These are phyloP conservation scores for Dynastes hyllus DNA, from an alignment of 2,888 invertebrate genomes.

Conservation along the genomic window DNA sequence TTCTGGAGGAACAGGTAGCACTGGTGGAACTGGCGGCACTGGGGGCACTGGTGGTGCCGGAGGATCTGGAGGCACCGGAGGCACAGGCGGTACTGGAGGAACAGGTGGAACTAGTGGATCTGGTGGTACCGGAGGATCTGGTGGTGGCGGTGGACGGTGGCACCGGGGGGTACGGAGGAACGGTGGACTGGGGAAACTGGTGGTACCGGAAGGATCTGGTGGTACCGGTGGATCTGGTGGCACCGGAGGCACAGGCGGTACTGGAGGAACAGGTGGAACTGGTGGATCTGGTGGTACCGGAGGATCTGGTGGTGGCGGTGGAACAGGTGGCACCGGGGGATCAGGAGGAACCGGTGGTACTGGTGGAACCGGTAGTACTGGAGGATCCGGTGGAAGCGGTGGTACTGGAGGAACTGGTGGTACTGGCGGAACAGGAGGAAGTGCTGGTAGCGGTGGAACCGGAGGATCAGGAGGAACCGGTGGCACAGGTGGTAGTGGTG, in stretches of 20 bases:
- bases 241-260: constrained; percentile 34
- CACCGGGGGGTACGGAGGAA: constrained; percentile 42
- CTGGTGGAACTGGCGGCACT: background rate
- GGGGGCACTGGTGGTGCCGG: constrained; percentile 46
- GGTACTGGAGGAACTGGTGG: constrained; percentile 40
- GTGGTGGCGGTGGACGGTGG: background rate
- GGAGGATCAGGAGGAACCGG: too few relatives aligned
- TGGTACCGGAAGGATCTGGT: background rate
- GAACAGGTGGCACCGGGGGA: too few relatives aligned
- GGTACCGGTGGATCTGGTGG: constrained; percentile 33
- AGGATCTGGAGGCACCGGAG: constrained; percentile 38
- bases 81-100: constrained; percentile 13
- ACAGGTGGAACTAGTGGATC: too few relatives aligned
- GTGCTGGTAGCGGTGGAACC: constrained; percentile 40
- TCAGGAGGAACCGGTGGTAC: too few relatives aligned
- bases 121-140: too few relatives aligned
- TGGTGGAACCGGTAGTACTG: constrained; percentile 16
- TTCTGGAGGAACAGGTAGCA: background rate
- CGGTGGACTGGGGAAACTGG: constrained; percentile 33
- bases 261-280: constrained; percentile 28
- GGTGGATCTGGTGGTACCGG: background rate
- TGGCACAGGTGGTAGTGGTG: constrained; percentile 34
- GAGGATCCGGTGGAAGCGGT: constrained; percentile 20
- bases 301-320: too few relatives aligned
- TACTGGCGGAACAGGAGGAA: constrained; percentile 45